These are phyloP conservation scores for Brachypalpus laphriformis DNA, from an alignment of 2,888 invertebrate genomes.

Conservation along the genomic window DNA sequence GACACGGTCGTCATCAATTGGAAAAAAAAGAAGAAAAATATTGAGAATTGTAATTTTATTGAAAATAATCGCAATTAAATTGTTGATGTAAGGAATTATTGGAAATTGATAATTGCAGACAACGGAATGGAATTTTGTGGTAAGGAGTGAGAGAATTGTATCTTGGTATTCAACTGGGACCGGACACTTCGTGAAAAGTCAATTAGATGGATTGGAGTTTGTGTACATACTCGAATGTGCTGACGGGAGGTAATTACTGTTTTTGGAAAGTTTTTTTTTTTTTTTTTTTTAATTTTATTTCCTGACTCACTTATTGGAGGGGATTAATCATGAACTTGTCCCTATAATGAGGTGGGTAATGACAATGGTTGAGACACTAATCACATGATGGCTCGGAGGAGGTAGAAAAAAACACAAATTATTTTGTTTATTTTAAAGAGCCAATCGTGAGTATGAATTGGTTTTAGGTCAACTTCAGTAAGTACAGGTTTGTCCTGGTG, in stretches of 20 bases:
- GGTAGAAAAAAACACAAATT: neutral
- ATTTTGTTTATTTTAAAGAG: neutral
- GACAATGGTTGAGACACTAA: constrained; percentile 42
- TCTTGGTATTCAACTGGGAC: constrained; percentile 18
- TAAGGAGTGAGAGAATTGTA: constrained; percentile 39
- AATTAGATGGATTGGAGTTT: constrained; percentile 54
- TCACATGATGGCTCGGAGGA: constrained; percentile 41
- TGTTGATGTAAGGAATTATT: constrained; percentile 68
- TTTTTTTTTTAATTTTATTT: constrained; percentile 60
- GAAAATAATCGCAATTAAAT: constrained; percentile 70
- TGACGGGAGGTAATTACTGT: constrained; percentile 55
- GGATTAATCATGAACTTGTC: constrained; percentile 60
- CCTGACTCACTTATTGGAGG: constrained; percentile 47
- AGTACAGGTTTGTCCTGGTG: no score
- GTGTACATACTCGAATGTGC: neutral
- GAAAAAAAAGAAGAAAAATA: constrained; percentile 44
- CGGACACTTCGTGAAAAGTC: constrained; percentile 60
- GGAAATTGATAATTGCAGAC: constrained; percentile 65
- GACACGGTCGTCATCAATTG: constrained; percentile 22
- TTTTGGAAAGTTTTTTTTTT: constrained; percentile 50
- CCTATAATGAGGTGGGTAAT: constrained; percentile 62
- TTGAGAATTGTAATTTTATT: constrained; percentile 61
- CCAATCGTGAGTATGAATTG: neutral
- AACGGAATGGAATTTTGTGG: constrained; percentile 30
- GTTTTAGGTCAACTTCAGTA: neutral